A percentile compares a stretch with the other conserved stretches of the same genome.
These are phyloP conservation scores for Phrynocephalus vlangalii DNA, from an alignment of 2,797 vertebrate genomes.

Conservation along the genomic window DNA sequence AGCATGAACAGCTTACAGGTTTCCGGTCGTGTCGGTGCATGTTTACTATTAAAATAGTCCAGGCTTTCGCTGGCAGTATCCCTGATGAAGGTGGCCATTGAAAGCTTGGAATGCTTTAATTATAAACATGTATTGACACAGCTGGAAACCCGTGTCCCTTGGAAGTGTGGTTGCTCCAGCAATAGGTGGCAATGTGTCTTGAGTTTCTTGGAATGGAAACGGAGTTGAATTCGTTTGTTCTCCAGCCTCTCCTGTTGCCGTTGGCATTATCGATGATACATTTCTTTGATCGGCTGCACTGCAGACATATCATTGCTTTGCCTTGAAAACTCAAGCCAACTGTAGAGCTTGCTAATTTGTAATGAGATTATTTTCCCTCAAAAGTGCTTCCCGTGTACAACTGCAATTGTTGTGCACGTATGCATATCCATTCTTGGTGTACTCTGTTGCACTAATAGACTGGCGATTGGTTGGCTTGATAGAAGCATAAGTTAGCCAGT, in stretches of 20 bases:
- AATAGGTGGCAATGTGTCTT: too few species aligned
- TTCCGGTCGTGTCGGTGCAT: too few species aligned
- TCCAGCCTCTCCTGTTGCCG: conserved; percentile 19
- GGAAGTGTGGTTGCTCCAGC: too few species aligned
- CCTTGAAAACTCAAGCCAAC: conserved; percentile 43
- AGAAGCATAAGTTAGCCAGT: accelerated
- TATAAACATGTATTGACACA: too few species aligned
- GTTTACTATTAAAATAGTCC: too few species aligned
- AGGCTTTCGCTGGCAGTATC: too few species aligned
- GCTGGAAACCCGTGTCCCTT: too few species aligned
- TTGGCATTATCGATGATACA: conserved; percentile 40
- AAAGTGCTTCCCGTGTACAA: conserved; percentile 50
- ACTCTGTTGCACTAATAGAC: neutral
- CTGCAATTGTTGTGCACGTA: conserved; percentile 31
- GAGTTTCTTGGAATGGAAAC: neutral
- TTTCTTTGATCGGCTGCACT: conserved; percentile 51
- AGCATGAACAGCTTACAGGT: too few species aligned
- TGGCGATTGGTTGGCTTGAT: conserved; percentile 5
- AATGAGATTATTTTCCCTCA: conserved; percentile 62
- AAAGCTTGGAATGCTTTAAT: too few species aligned
- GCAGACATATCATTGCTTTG: conserved; percentile 56
- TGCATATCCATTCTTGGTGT: conserved; percentile 33
- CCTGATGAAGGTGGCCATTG: too few species aligned
- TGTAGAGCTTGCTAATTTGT: conserved; percentile 72
- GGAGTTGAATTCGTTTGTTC: neutral